Conservation (phyloP, 2,888 invertebrate species). For the Monochamus alternatus region DNA sequence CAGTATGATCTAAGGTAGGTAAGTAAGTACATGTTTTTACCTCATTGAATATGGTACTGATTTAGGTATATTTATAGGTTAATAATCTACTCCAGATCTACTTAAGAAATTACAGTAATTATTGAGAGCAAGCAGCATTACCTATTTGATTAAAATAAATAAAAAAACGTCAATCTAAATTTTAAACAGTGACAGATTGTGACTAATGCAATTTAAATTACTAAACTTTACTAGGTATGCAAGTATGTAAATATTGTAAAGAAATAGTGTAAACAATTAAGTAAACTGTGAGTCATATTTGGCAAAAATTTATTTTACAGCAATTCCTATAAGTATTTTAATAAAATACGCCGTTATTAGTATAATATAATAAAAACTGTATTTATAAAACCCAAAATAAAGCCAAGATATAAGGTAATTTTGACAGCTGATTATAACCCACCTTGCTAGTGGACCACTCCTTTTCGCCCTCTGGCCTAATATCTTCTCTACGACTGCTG, state of each 20-base stretch:
- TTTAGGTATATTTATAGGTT: no score
- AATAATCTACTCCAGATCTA: no score
- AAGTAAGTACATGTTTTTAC: no score
- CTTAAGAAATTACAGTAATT: no score
- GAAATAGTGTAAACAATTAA: background rate
- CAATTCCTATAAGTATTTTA: background rate
- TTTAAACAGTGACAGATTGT: no score
- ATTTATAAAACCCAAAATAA: constrained; percentile 27
- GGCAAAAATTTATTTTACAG: background rate
- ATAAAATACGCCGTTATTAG: background rate
- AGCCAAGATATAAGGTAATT: constrained; percentile 43
- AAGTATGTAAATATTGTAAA: background rate
- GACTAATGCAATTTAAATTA: no score
- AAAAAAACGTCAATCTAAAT: no score
- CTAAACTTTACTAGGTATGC: background rate
- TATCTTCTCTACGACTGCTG: constrained; percentile 91
- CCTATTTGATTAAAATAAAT: no score
- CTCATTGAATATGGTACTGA: no score
- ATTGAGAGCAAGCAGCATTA: no score
- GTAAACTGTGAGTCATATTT: background rate
- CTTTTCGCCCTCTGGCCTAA: constrained; percentile 90
- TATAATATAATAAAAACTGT: background rate
- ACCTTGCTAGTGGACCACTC: constrained; percentile 95
- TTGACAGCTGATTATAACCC: constrained; percentile 71
- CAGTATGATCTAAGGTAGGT: no score